These are phyloP conservation scores for Sinohyriopsis cumingii DNA, from an alignment of 2,888 invertebrate species.

Conservation along the genomic window DNA sequence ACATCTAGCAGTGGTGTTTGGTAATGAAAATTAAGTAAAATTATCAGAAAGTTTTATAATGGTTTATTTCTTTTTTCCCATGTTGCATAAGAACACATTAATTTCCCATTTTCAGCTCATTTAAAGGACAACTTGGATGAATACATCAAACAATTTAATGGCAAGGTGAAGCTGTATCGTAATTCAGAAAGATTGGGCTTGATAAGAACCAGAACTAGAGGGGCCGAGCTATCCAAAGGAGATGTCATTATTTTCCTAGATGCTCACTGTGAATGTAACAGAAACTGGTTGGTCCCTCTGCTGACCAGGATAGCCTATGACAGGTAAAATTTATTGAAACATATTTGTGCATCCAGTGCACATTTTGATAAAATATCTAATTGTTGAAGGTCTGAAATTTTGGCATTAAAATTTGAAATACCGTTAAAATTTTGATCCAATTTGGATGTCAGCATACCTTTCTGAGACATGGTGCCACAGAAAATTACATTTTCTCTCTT, in stretches of 20 bases:
- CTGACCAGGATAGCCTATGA: conserved; percentile 94
- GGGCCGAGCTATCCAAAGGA: conserved; percentile 91
- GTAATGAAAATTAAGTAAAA: too few species aligned
- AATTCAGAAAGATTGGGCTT: conserved; percentile 93
- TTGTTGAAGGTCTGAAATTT: too few species aligned
- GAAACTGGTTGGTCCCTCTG: conserved; percentile 96
- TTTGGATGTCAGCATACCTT: too few species aligned
- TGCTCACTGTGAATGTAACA: conserved; percentile 95
- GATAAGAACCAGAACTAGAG: conserved; percentile 92
- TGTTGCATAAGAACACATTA: background rate
- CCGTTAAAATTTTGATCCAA: too few species aligned
- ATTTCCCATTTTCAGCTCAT: conserved; percentile 74
- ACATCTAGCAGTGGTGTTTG: too few species aligned
- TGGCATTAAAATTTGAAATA: too few species aligned
- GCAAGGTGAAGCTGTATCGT: conserved; percentile 90
- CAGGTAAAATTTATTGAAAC: conserved; percentile 66
- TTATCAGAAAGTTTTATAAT: too few species aligned
- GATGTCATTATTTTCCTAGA: conserved; percentile 98
- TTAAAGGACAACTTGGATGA: conserved; percentile 87
- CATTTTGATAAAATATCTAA: too few species aligned
- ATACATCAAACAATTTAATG: conserved; percentile 86
- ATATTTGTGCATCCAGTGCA: background rate
- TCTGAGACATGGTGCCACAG: background rate
- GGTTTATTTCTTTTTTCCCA: background rate
- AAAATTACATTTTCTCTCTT: conserved; percentile 1